These are phyloP conservation scores for Aproaerema taeniolella DNA, from an alignment of 2,888 invertebrate species.

Conservation along the genomic window DNA sequence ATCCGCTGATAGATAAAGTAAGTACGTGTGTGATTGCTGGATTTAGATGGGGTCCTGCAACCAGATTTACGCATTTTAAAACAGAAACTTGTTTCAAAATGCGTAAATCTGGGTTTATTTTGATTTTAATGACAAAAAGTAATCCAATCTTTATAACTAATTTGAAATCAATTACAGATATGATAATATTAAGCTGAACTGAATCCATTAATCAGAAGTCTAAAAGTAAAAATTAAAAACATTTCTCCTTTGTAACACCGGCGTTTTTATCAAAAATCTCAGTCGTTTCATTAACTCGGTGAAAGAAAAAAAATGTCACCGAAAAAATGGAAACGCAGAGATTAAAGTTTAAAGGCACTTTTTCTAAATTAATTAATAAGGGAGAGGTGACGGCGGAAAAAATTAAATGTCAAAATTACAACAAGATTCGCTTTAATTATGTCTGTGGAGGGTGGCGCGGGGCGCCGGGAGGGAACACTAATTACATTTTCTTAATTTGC, in stretches of 20 bases:
- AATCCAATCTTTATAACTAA: too few species aligned
- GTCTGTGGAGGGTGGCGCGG: slow-evolving; percentile 38
- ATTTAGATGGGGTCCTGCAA: slow-evolving; percentile 10
- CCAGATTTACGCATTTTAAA: slow-evolving; percentile 1
- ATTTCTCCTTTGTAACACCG: slow-evolving; percentile 20
- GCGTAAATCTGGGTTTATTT: too few species aligned
- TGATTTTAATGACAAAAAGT: too few species aligned
- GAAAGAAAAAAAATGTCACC: slow-evolving; percentile 55
- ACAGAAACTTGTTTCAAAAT: too few species aligned
- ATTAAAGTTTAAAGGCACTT: slow-evolving; percentile 71
- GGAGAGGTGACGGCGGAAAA: slow-evolving; percentile 63
- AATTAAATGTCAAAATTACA: slow-evolving; percentile 76
- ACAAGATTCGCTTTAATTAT: slow-evolving; percentile 74
- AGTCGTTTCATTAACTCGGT: slow-evolving; percentile 58
- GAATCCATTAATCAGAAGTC: slow-evolving; percentile 45
- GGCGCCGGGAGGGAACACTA: slow-evolving; percentile 43
- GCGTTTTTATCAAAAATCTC: slow-evolving; percentile 60
- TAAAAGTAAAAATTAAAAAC: slow-evolving; percentile 39
- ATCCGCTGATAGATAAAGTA: slow-evolving; percentile 23
- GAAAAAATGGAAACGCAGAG: slow-evolving; percentile 50
- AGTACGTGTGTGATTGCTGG: slow-evolving; percentile 12
- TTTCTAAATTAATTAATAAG: slow-evolving; percentile 70
- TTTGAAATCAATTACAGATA: too few species aligned
- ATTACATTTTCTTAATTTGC: slow-evolving; percentile 77
- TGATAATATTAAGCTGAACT: too few species aligned